These are phyloP conservation scores for Anarhynchus alexandrinus DNA, from an alignment of 2,113 vertebrate genomes.

Conservation along the genomic window DNA sequence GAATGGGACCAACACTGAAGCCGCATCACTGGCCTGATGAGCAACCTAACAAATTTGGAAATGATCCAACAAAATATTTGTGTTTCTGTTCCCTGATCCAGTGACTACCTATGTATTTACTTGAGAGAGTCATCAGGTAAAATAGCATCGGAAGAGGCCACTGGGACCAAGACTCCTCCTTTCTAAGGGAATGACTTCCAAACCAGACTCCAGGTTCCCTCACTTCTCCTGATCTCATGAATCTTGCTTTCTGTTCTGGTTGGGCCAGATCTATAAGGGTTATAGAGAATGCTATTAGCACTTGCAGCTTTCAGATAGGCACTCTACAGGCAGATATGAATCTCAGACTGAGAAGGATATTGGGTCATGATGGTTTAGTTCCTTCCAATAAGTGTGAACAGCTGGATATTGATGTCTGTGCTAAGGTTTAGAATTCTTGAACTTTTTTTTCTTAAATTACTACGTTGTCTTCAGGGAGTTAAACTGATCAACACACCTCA, in stretches of 20 bases:
- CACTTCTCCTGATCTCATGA: neutral
- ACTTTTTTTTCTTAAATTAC: neutral
- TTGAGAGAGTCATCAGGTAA: neutral
- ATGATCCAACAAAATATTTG: neutral
- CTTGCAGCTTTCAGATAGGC: fast-evolving
- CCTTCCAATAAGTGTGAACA: neutral
- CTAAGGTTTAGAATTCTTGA: neutral
- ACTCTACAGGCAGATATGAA: neutral
- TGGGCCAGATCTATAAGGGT: neutral
- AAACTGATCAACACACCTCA: neutral
- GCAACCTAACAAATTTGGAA: neutral
- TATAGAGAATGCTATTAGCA: neutral
- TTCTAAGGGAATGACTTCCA: neutral
- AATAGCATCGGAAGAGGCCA: neutral
- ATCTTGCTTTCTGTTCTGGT: neutral
- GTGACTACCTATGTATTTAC: neutral
- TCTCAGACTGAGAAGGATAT: neutral
- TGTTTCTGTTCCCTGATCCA: neutral
- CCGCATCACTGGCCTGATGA: neutral
- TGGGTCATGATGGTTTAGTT: neutral
- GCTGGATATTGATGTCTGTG: neutral
- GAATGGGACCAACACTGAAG: neutral
- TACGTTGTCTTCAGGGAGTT: neutral
- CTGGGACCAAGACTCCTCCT: neutral
- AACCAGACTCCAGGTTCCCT: neutral